phyloP scores from a whole-genome alignment of 2,888 invertebrate genomes.

The Hanleya hanleyi region DNA sequence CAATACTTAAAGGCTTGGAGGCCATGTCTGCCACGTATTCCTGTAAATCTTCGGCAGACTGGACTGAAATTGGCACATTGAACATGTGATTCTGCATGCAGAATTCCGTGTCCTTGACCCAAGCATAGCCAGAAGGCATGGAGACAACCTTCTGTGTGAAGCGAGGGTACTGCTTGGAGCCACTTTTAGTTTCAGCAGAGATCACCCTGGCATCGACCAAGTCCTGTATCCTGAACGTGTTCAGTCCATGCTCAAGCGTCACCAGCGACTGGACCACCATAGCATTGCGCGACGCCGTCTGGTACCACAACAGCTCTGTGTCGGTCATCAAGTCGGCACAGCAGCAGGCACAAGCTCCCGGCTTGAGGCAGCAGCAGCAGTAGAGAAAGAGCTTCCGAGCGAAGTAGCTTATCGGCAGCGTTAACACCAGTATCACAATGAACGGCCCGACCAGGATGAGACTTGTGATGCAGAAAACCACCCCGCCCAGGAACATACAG shows the following conservation, averaged over 20 bases:
- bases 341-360: constrained; percentile 60
- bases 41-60: constrained; percentile 72
- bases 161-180: constrained; percentile 74
- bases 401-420: constrained; percentile 70
- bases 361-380: constrained; percentile 59
- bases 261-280: constrained; percentile 75
- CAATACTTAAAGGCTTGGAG: constrained; percentile 71
- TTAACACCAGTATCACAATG: constrained; percentile 69
- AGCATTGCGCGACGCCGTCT: constrained; percentile 61
- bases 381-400: constrained; percentile 64
- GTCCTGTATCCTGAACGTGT: constrained; percentile 73
- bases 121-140: constrained; percentile 74
- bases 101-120: constrained; percentile 75
- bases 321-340: constrained; percentile 69
- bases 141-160: constrained; percentile 74
- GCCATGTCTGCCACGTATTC: constrained; percentile 74
- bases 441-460: constrained; percentile 63
- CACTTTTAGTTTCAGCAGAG: constrained; percentile 68
- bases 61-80: constrained; percentile 69
- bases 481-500: not conserved
- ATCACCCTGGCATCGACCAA: constrained; percentile 74
- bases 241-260: constrained; percentile 75
- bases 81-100: constrained; percentile 76
- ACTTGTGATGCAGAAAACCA: not conserved
- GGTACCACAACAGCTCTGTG: constrained; percentile 75